Percentiles rank a stretch among this genome's conserved stretches.
Evolutionary conservation across 2,797 vertebrate species (phyloP).

Genomic region (Microcaecilia unicolor): DNA sequence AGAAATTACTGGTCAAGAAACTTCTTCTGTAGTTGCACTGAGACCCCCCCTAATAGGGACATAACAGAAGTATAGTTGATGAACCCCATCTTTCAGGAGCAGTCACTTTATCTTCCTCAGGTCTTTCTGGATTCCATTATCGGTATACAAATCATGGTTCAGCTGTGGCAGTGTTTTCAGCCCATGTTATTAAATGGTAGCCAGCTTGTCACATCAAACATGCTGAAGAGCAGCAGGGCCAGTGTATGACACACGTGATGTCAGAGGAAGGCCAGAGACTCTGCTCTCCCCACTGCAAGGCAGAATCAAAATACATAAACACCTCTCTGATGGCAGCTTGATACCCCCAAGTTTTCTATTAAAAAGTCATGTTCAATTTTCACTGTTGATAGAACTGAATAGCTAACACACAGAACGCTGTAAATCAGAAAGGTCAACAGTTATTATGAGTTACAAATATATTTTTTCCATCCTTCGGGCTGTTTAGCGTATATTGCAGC

Average conservation of each 20-base stretch:
- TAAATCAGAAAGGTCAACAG: conserved; percentile 73
- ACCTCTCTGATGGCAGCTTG: conserved; percentile 61
- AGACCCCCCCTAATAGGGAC: no score
- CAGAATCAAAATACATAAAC: conserved; percentile 67
- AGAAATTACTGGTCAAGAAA: no score
- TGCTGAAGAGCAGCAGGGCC: conserved; percentile 33
- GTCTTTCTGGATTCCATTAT: conserved; percentile 44
- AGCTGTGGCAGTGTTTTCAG: conserved; percentile 48
- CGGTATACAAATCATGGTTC: conserved; percentile 33
- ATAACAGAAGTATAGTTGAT: no score
- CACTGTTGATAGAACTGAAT: conserved; percentile 69
- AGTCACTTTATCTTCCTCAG: conserved; percentile 32
- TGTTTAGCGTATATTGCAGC: conserved; percentile 69
- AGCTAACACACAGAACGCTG: conserved; percentile 67
- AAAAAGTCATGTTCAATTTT: conserved; percentile 76
- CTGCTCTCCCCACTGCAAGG: conserved; percentile 55
- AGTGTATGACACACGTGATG: conserved; percentile 45
- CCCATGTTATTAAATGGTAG: conserved; percentile 50
- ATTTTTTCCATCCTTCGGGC: conserved; percentile 67
- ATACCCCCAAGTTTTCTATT: conserved; percentile 71
- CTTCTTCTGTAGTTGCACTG: no score
- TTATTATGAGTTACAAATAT: conserved; percentile 73
- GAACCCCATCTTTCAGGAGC: conserved; percentile 48
- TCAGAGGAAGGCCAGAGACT: conserved; percentile 64
- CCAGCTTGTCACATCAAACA: conserved; percentile 53